These are phyloP conservation scores for Heliothis virescens DNA, from an alignment of 1,140 invertebrate species.

Conservation along the genomic window DNA sequence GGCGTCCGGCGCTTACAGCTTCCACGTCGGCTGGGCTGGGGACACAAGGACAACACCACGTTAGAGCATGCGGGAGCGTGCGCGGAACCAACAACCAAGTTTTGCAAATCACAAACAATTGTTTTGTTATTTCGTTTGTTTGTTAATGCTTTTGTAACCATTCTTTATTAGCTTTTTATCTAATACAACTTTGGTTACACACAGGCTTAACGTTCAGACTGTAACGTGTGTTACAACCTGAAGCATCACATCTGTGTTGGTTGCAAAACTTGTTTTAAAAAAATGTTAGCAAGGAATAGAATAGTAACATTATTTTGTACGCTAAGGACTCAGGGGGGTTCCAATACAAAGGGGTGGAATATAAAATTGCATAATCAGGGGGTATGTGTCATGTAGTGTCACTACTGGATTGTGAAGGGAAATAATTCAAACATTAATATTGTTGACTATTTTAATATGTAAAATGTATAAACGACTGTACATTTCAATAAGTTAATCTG, in stretches of 20 bases:
- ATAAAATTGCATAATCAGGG: conserved; percentile 19
- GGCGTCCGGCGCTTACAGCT: conserved; percentile 78
- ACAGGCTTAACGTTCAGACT: conserved; percentile 4
- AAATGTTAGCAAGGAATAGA: conserved; percentile 68
- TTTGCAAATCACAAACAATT: conserved; percentile 67
- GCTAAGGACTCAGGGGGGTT: conserved; percentile 24
- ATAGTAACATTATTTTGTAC: conserved; percentile 29
- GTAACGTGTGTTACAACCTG: conserved; percentile 27
- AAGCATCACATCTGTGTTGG: conserved; percentile 47
- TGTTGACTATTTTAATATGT: conserved; percentile 69
- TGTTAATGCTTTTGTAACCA: conserved; percentile 12
- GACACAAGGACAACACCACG: conserved; percentile 76
- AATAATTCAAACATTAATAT: conserved; percentile 62
- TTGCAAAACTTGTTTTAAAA: conserved; percentile 76
- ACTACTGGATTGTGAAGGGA: conserved; percentile 53
- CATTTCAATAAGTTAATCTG: conserved; percentile 67
- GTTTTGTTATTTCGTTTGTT: neutral
- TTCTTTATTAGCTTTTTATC: neutral
- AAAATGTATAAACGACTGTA: conserved; percentile 75
- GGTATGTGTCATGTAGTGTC: conserved; percentile 40
- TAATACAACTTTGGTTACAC: neutral
- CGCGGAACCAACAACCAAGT: conserved; percentile 59
- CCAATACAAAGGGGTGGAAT: conserved; percentile 26
- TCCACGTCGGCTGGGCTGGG: conserved; percentile 82
- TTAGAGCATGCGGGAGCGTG: conserved; percentile 78